These are phyloP conservation scores for Paraplagusia blochii DNA, from an alignment of 2,113 vertebrate species.

Conservation along the genomic window DNA sequence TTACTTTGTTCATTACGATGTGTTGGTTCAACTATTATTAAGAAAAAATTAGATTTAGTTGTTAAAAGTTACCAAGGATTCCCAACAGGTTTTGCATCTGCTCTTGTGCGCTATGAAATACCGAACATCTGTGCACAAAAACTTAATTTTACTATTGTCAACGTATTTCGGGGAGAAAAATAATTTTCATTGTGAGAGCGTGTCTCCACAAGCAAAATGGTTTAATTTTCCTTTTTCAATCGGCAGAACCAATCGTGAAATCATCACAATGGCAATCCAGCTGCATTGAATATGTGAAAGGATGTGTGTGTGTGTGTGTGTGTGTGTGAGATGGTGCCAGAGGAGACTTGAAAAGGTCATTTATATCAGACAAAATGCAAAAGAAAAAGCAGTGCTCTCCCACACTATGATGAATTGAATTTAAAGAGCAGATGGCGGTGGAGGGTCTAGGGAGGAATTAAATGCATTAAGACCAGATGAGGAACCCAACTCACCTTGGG, in stretches of 20 bases:
- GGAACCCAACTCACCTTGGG: conserved; percentile 84
- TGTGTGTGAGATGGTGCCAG: not conserved
- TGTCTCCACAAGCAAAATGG: not conserved
- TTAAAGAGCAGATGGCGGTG: conserved; percentile 14
- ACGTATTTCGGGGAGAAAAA: conserved; percentile 10
- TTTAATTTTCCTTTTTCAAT: conserved; percentile 6
- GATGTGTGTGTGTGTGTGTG: conserved; percentile 23
- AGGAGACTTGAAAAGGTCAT: conserved; percentile 13
- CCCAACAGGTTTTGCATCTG: too few relatives aligned
- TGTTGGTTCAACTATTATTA: too few relatives aligned
- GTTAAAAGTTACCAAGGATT: too few relatives aligned
- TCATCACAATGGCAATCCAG: conserved; percentile 1
- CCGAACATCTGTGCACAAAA: conserved; percentile 1
- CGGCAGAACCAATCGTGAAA: not conserved
- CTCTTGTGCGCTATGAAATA: too few relatives aligned
- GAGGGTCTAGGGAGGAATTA: not conserved
- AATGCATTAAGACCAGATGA: not conserved
- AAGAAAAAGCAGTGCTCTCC: not conserved
- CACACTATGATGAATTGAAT: not conserved
- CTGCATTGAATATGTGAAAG: conserved; percentile 16
- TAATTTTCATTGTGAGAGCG: conserved; percentile 12
- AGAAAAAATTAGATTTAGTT: too few relatives aligned
- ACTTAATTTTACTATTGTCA: conserved; percentile 6
- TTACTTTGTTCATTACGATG: too few relatives aligned
- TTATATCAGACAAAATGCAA: conserved; percentile 8